These are phyloP conservation scores for Boloria euphrosyne DNA, from an alignment of 2,888 invertebrate genomes.

Conservation along the genomic window DNA sequence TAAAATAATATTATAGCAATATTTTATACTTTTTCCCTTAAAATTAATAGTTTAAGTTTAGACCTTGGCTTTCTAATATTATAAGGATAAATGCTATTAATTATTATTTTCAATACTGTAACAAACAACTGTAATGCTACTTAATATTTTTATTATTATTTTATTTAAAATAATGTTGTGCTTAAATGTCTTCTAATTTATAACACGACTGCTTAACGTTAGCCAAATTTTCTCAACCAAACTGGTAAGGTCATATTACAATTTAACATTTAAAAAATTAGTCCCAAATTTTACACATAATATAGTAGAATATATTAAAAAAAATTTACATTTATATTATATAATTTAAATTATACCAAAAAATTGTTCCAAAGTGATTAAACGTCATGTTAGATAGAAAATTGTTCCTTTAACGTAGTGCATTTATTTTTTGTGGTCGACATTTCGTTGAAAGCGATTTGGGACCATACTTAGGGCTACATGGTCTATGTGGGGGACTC, in stretches of 20 bases:
- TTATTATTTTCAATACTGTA: too few relatives aligned
- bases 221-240: constrained; percentile 16
- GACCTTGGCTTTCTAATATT: too few relatives aligned
- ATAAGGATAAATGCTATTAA: too few relatives aligned
- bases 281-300: constrained; percentile 9
- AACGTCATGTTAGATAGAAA: constrained; percentile 15
- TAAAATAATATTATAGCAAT: neutral
- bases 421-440: constrained; percentile 32
- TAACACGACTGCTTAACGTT: neutral
- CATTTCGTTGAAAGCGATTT: constrained; percentile 13
- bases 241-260: constrained; percentile 17
- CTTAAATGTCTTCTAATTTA: neutral
- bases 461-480: constrained; percentile 14
- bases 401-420: constrained; percentile 33
- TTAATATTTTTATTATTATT: neutral
- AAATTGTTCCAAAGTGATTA: constrained; percentile 4
- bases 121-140: too few relatives aligned
- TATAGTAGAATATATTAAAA: neutral
- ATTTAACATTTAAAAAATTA: constrained; percentile 5
- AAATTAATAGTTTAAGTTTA: neutral
- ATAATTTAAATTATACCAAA: constrained; percentile 25
- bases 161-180: neutral
- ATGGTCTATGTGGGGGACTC: too few relatives aligned
- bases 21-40: neutral
- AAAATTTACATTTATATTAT: neutral